Conservation (phyloP, 1,140 invertebrate species). For the Formica selysi region DNA sequence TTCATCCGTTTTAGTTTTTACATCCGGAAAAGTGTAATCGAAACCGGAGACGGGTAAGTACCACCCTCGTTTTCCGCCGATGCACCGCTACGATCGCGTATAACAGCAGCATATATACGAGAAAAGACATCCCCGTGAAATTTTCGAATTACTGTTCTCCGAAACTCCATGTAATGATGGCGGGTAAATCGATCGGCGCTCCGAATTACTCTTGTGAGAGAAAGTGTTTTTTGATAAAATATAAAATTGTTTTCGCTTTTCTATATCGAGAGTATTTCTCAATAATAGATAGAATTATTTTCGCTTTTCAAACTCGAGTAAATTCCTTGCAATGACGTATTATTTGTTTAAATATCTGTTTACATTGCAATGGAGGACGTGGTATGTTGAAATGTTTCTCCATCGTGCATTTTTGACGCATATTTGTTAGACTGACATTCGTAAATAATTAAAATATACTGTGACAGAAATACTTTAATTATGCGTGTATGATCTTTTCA, state of each 20-base stretch:
- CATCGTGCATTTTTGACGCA: background rate
- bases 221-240: background rate
- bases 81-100: background rate
- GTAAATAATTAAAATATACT: background rate
- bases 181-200: conserved; percentile 10
- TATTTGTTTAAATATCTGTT: background rate
- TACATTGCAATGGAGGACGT: background rate
- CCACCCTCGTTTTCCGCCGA: background rate
- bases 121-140: background rate
- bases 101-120: background rate
- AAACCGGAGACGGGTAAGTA: conserved; percentile 1
- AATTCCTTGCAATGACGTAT: background rate
- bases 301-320: background rate
- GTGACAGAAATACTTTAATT: no score
- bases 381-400: conserved; percentile 7
- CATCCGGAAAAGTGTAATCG: background rate
- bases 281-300: background rate
- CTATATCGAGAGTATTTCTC: no score
- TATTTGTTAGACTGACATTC: conserved; percentile 4
- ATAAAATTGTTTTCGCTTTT: background rate
- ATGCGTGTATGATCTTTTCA: background rate
- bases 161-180: background rate
- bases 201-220: background rate
- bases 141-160: conserved; percentile 8
- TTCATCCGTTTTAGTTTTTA: conserved; percentile 17